Conservation (phyloP, 1,140 invertebrate genomes). For the Rhizoglyphus robini region DNA sequence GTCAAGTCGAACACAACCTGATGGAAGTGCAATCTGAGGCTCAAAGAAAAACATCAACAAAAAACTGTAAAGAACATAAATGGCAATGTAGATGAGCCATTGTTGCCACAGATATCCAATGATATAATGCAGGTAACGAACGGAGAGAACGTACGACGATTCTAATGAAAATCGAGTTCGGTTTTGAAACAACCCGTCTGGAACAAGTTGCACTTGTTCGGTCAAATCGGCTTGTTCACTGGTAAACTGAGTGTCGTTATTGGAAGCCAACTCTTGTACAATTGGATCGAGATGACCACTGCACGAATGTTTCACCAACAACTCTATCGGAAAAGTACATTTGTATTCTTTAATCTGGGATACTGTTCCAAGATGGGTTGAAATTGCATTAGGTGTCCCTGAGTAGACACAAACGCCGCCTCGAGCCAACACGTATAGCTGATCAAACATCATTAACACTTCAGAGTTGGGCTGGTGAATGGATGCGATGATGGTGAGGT, state of each 20-base stretch:
- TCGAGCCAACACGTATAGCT: conserved; percentile 9
- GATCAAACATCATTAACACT: conserved; percentile 15
- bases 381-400: conserved; percentile 10
- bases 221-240: neutral
- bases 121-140: neutral
- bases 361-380: neutral
- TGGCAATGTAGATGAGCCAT: neutral
- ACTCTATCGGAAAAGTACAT: neutral
- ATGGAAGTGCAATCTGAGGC: neutral
- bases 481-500: conserved; percentile 8
- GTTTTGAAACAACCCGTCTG: neutral
- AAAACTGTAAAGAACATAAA: neutral
- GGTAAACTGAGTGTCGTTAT: neutral
- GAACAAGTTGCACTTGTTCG: neutral
- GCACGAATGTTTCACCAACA: neutral
- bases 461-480: conserved; percentile 19
- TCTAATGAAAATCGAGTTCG: neutral
- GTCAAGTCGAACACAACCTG: neutral
- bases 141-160: neutral
- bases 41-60: neutral
- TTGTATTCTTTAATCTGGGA: neutral
- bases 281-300: neutral
- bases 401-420: conserved; percentile 16
- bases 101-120: neutral
- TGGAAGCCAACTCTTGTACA: neutral